These are phyloP conservation scores for Corythaeola cristata DNA, from an alignment of 2,113 vertebrate genomes.

Conservation along the genomic window DNA sequence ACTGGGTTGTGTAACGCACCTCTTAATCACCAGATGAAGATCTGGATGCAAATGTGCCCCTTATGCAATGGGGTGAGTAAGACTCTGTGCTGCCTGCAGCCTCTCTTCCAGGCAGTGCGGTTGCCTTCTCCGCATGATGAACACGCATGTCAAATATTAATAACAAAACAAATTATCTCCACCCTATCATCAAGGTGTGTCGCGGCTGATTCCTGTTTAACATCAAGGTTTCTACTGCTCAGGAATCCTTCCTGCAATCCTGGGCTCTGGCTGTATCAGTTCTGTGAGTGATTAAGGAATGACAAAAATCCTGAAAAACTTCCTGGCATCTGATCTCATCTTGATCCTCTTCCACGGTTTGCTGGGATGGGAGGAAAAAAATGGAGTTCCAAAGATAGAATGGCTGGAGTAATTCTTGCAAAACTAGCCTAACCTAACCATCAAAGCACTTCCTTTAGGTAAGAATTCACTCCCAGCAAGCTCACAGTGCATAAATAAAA, in stretches of 20 bases:
- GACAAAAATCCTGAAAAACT: slow-evolving; percentile 62
- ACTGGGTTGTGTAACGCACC: slow-evolving; percentile 52
- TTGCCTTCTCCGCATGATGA: slow-evolving; percentile 44
- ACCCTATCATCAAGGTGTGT: slow-evolving; percentile 73
- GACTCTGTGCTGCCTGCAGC: slow-evolving; percentile 50
- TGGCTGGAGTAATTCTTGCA: slow-evolving; percentile 45
- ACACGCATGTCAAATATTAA: slow-evolving; percentile 46
- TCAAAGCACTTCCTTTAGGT: slow-evolving; percentile 73
- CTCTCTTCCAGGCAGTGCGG: slow-evolving; percentile 31
- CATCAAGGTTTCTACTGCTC: slow-evolving; percentile 59
- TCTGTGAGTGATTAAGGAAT: slow-evolving; percentile 45
- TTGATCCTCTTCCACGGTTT: slow-evolving; percentile 16
- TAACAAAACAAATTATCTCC: slow-evolving; percentile 70
- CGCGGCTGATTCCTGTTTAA: background rate
- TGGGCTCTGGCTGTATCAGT: background rate
- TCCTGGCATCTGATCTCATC: background rate
- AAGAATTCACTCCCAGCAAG: slow-evolving; percentile 33
- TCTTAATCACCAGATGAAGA: slow-evolving; percentile 47
- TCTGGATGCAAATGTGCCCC: slow-evolving; percentile 58
- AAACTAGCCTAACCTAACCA: slow-evolving; percentile 63
- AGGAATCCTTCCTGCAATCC: slow-evolving; percentile 32
- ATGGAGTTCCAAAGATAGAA: slow-evolving; percentile 52
- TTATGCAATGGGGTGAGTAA: slow-evolving; percentile 68
- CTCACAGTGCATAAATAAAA: slow-evolving; percentile 53
- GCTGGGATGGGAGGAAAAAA: slow-evolving; percentile 7